Evolutionary conservation across 2,113 vertebrate species (phyloP).

Genomic region (human (Homo sapiens)): GRCh38 chr5:135498001-135498500

Average conservation of each 20-base stretch:
- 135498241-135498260: background rate
- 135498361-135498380: background rate
- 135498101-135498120: conserved; percentile 32
- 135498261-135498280: background rate
- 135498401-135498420: background rate
- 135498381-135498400: background rate
- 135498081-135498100: background rate
- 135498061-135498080: background rate
- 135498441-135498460: conserved; percentile 54
- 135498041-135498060: background rate
- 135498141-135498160: conserved; percentile 35
- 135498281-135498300: background rate
- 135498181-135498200: conserved; percentile 37
- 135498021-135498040: background rate
- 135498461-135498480: conserved; percentile 56
- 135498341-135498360: background rate
- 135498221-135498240: background rate
- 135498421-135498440: conserved; percentile 47
- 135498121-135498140: conserved; percentile 1
- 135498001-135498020: background rate
- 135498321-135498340: background rate
- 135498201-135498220: background rate
- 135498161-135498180: conserved; percentile 9
- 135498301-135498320: background rate
- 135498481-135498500: conserved; percentile 55